Conservation (phyloP, 2,113 vertebrate genomes). For the Halcyon senegalensis region DNA sequence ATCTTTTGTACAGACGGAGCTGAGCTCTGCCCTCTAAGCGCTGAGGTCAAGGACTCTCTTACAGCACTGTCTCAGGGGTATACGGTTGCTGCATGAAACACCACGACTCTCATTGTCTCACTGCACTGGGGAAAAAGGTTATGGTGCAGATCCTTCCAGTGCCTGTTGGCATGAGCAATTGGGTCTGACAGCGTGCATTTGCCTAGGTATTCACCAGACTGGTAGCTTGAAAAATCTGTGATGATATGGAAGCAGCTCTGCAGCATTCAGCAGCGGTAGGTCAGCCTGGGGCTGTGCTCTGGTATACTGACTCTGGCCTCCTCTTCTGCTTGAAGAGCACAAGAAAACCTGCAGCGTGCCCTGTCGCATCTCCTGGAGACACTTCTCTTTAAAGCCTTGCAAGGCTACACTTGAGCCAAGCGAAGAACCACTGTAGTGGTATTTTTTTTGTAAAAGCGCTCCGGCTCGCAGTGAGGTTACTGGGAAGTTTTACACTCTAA, state of each 20-base stretch:
- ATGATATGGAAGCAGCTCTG: neutral
- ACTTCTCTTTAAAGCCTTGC: neutral
- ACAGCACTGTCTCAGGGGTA: neutral
- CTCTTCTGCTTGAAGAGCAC: neutral
- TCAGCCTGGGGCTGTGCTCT: constrained; percentile 21
- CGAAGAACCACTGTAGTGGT: fast-evolving
- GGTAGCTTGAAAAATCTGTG: neutral
- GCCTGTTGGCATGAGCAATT: neutral
- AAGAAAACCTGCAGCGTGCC: neutral
- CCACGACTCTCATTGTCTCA: neutral
- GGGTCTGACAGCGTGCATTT: constrained; percentile 9
- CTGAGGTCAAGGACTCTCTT: neutral
- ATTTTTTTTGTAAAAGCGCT: fast-evolving
- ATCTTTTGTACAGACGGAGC: neutral
- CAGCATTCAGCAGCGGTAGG: neutral
- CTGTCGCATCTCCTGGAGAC: neutral
- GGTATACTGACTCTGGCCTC: fast-evolving
- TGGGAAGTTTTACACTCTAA: fast-evolving
- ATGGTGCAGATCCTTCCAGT: neutral
- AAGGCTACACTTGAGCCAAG: neutral
- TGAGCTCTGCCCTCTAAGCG: neutral
- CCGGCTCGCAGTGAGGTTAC: neutral
- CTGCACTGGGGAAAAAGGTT: neutral
- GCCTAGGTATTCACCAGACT: neutral
- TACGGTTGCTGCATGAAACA: neutral